Base-by-base conservation (phyloP, 2,113 vertebrate genomes). In the Arizona elegans region DNA sequence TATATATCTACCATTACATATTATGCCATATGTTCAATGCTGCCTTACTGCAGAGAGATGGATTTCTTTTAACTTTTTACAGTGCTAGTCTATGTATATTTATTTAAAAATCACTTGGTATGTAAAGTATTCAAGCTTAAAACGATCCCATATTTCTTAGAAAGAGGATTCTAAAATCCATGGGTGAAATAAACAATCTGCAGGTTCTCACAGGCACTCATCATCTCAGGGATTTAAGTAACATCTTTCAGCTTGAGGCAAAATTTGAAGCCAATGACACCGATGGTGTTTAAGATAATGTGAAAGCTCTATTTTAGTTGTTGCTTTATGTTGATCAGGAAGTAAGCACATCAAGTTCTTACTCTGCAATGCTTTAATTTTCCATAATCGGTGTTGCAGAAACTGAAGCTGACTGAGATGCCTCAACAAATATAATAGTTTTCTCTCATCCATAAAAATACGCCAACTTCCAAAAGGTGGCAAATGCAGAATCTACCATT, bases 1-100 rank as follows among this genome's bases (percentile, higher is more conserved):
- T 15, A 87, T 92, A 94, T 95, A 92, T 92, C 94, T 89, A 93
- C 53, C 1, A 0, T 56, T 1, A 0, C n/a, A 90, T 50, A 87
- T 87, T 43, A 85, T 92, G 50, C 24, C 47, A 92, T 86, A 91
- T 90, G 90, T n/a, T 92, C 58, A 95, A 50, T 53, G 4, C 33
- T 91, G 58, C 93, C 91, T 91, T 26, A 38, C 13, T 50, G 56
- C 88, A 93, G 93, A 91, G 13, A 90, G 86, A 94, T 62, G 12
- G 29, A 21, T 54, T 90, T 62, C 0, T 86, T 75, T 47, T 19
- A 81, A 47, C 52, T 43, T n/a, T 90, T 86, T 90, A 86, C 85
- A 87, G 19, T 43, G 38, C 29, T 81, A 38, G 6, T 23, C 23
- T 38, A 8, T 47, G 38, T 55, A 43, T 53, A 8, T 55, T 43